Evolutionary conservation across 2,797 vertebrate species (phyloP), one percentile per base, ranked within the genome.

Genomic region (Buceros bicornis): DNA sequence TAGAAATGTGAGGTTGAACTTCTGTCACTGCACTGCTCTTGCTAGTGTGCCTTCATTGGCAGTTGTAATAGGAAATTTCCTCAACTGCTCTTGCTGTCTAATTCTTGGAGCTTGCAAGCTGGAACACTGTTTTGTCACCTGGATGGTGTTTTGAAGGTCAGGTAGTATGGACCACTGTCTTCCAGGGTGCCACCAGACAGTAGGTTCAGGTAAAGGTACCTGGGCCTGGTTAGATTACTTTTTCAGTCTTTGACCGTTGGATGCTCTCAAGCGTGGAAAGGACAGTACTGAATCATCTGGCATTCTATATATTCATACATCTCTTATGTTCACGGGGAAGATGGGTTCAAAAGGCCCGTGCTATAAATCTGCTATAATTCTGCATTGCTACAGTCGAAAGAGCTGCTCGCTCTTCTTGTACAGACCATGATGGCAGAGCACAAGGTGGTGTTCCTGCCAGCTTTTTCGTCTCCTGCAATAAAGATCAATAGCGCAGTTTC

Each of bases 371-470:
- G n/a, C 48, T 79, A 1, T 28, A 21, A 11, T 5, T 72, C 51
- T 73, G 45, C 33, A 60, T 40, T 24, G 20, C 45, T 40, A 11
- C 31, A 48, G 29, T 35, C 17, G 71, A 35, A 70, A 69, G n/a
- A 33, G 8, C 22, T 54, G 13, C 42, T 24, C 0, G 4, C 22
- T 78, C 11, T 31, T 67, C 40, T 42, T 42, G 25, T 0, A 0
- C 25, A 14, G 61, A 16, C 28, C 4, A 4, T 45, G 28, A 24
- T 43, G 43, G 22, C 15, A 37, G 53, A 58, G 26, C 12, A 45
- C 45, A n/a, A 37, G 2, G 6, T n/a, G 16, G 65, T n/a, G 45
- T 45, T 60, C 61, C 53, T 88, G 61, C 14, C 45, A 65, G n/a
- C 45, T 31, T 65, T 78, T 71, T 72, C 5, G 26, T 22, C 35